phyloP scores from a whole-genome alignment of 2,797 vertebrate species.

The Enteromius trimaculatus region DNA sequence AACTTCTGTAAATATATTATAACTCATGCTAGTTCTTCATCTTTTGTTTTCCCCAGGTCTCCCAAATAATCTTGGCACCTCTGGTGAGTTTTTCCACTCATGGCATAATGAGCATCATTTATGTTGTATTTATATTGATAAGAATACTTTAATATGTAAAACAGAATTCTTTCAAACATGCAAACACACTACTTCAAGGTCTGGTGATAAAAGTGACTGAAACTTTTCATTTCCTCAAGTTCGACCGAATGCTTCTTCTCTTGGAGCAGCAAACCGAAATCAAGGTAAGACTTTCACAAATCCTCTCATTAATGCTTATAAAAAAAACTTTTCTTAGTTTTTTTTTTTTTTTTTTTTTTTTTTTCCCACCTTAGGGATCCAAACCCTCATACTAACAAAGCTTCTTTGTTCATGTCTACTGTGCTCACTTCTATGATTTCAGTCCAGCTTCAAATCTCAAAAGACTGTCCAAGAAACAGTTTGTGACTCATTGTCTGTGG shows the following conservation, averaged over 20 bases:
- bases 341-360: slow-evolving; percentile 44
- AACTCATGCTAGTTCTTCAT: background rate
- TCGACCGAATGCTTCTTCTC: slow-evolving; percentile 96
- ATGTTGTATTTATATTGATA: background rate
- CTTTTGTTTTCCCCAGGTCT: slow-evolving; percentile 83
- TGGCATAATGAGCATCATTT: background rate
- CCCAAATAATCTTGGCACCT: slow-evolving; percentile 94
- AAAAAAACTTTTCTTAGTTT: too few species aligned
- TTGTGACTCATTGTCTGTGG: background rate
- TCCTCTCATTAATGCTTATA: background rate
- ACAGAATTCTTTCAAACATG: background rate
- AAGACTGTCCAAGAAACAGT: background rate
- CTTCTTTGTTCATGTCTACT: background rate
- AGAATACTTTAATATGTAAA: background rate
- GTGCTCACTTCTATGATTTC: background rate
- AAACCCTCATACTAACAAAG: slow-evolving; percentile 38
- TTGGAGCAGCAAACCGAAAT: slow-evolving; percentile 99
- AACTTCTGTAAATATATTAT: background rate
- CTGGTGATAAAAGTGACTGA: slow-evolving; percentile 4
- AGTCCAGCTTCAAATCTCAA: background rate
- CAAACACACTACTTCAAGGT: background rate
- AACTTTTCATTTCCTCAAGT: slow-evolving; percentile 82
- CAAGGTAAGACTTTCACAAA: slow-evolving; percentile 88
- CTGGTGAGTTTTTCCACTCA: slow-evolving; percentile 88
- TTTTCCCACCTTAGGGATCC: slow-evolving; percentile 68